phyloP scores from a whole-genome alignment of 2,888 invertebrate species.

The Calliphora vomitoria region DNA sequence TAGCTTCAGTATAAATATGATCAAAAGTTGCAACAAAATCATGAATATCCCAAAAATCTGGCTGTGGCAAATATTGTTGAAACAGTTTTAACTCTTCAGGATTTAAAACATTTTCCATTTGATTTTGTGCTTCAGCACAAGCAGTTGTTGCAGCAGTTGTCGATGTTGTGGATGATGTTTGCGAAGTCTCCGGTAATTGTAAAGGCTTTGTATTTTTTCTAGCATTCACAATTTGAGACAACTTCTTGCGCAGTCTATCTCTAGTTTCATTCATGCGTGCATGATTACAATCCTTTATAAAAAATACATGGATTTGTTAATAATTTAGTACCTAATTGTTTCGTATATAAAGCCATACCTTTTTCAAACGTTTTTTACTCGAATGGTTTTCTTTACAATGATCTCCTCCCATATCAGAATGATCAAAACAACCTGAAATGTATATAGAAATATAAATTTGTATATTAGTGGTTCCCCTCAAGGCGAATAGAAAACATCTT shows the following conservation, averaged over 20 bases:
- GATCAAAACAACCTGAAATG: slow-evolving; percentile 80
- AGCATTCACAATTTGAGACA: slow-evolving; percentile 82
- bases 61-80: slow-evolving; percentile 67
- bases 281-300: slow-evolving; percentile 82
- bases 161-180: slow-evolving; percentile 74
- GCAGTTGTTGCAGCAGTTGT: slow-evolving; percentile 1
- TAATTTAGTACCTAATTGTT: neutral
- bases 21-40: slow-evolving; percentile 64
- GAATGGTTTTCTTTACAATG: slow-evolving; percentile 84
- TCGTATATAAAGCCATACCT: slow-evolving; percentile 73
- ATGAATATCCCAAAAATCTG: slow-evolving; percentile 66
- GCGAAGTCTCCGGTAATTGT: slow-evolving; percentile 64
- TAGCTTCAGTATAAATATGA: slow-evolving; percentile 60
- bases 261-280: slow-evolving; percentile 84
- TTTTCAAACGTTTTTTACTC: slow-evolving; percentile 83
- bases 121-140: slow-evolving; percentile 42
- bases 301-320: neutral
- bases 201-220: slow-evolving; percentile 79
- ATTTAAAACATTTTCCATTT: slow-evolving; percentile 67
- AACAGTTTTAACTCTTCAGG: slow-evolving; percentile 60
- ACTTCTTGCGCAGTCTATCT: slow-evolving; percentile 83
- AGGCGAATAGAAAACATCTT: neutral
- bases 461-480: neutral
- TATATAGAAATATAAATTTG: neutral
- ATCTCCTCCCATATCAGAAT: slow-evolving; percentile 82